These are phyloP conservation scores for Cherax destructor DNA, from an alignment of 1,140 invertebrate species.

Conservation along the genomic window DNA sequence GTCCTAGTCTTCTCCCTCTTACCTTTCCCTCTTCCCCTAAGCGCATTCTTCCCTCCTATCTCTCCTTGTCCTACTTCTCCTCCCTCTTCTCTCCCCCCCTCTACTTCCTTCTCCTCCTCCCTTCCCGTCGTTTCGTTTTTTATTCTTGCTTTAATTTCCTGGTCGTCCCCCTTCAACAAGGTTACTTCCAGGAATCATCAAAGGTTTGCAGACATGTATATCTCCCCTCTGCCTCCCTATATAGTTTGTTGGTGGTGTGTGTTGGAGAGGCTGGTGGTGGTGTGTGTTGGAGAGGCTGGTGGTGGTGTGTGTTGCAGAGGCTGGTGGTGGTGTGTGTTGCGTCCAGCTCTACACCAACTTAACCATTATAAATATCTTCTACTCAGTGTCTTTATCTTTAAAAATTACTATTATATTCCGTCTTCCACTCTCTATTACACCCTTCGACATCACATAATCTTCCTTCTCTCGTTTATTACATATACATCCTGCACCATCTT, in stretches of 20 bases:
- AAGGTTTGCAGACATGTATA: neutral
- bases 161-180: constrained; percentile 1
- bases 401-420: neutral
- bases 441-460: too few relatives aligned
- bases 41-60: too few relatives aligned
- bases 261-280: too few relatives aligned
- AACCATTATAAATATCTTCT: too few relatives aligned
- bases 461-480: too few relatives aligned
- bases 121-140: neutral
- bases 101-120: neutral
- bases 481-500: too few relatives aligned
- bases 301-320: too few relatives aligned
- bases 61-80: neutral
- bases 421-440: neutral
- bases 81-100: neutral
- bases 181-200: constrained; percentile 1
- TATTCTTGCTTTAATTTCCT: constrained; percentile 21
- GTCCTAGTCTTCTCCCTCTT: neutral
- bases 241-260: too few relatives aligned
- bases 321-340: too few relatives aligned
- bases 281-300: too few relatives aligned
- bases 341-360: too few relatives aligned
- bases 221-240: neutral
- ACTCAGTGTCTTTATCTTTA: too few relatives aligned
- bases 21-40: neutral